Evolutionary conservation across 2,888 invertebrate species (phyloP).

Genomic region (Cephonodes hylas): DNA sequence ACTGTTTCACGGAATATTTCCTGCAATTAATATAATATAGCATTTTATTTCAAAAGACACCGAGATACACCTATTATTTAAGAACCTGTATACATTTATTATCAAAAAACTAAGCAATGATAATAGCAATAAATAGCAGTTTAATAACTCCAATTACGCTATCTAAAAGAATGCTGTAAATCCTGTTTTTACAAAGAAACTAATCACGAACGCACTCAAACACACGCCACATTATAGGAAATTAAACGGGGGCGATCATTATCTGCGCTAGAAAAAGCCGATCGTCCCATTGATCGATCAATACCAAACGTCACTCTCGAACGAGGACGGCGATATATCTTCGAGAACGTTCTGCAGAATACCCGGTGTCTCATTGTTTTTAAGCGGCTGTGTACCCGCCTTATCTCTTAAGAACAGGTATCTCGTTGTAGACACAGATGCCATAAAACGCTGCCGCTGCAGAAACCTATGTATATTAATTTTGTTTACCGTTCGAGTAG

Average conservation of each 20-base stretch:
- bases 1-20: too few species aligned
- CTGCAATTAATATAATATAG: too few species aligned
- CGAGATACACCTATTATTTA: too few species aligned
- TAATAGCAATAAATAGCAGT: too few species aligned
- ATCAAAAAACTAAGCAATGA: too few species aligned
- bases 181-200: neutral
- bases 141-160: too few species aligned
- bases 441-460: constrained; percentile 15
- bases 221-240: constrained; percentile 36
- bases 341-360: constrained; percentile 10
- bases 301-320: constrained; percentile 33
- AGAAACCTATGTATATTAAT: constrained; percentile 11
- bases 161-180: neutral
- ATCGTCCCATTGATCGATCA: constrained; percentile 41
- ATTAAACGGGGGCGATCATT: constrained; percentile 43
- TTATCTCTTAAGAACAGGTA: constrained; percentile 14
- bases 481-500: neutral
- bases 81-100: too few species aligned
- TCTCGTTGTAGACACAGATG: constrained; percentile 22
- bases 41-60: too few species aligned
- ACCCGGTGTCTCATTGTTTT: constrained; percentile 10
- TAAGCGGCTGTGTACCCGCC: constrained; percentile 8
- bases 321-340: constrained; percentile 26
- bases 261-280: constrained; percentile 46
- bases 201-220: constrained; percentile 31